Percentiles rank a stretch among this genome's conserved stretches.
Evolutionary conservation across 2,797 vertebrate species (phyloP).

Genomic region (Sebastes iracundus): DNA sequence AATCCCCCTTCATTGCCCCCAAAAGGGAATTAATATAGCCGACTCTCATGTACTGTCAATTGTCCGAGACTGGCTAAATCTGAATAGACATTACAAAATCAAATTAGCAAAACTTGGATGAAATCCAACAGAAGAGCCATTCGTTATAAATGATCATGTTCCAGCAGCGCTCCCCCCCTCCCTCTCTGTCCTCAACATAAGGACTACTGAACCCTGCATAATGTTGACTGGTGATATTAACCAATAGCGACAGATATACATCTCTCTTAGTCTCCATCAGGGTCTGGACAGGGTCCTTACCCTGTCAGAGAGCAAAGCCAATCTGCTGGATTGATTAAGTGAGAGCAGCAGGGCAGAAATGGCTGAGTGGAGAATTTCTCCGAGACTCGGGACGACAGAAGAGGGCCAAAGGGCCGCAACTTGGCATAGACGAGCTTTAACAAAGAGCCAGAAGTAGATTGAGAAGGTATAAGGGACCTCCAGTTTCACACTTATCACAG

Average conservation of each 20-base stretch:
- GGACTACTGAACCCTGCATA: constrained; percentile 66
- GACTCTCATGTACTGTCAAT: constrained; percentile 30
- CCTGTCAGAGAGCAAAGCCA: constrained; percentile 79
- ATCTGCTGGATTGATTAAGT: constrained; percentile 81
- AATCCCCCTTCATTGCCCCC: background rate
- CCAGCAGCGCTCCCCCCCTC: constrained; percentile 19
- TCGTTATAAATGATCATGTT: constrained; percentile 52
- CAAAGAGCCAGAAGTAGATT: constrained; percentile 52
- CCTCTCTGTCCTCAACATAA: constrained; percentile 57
- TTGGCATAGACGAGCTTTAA: constrained; percentile 40
- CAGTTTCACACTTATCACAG: constrained; percentile 58
- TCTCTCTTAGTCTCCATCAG: constrained; percentile 78
- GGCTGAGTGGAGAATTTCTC: constrained; percentile 74
- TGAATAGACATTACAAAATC: constrained; percentile 52
- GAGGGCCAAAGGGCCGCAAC: constrained; percentile 42
- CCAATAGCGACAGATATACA: constrained; percentile 77
- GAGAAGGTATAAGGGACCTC: constrained; percentile 48
- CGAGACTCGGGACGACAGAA: constrained; percentile 39
- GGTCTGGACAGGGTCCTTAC: constrained; percentile 77
- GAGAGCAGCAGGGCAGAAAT: constrained; percentile 75
- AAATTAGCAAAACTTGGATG: constrained; percentile 53
- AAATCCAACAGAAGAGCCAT: constrained; percentile 42
- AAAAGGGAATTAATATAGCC: constrained; percentile 1
- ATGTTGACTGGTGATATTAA: constrained; percentile 75
- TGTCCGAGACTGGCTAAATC: constrained; percentile 35